Base-by-base conservation (phyloP, 2,113 vertebrate genomes). In the Larimichthys polyactis region DNA sequence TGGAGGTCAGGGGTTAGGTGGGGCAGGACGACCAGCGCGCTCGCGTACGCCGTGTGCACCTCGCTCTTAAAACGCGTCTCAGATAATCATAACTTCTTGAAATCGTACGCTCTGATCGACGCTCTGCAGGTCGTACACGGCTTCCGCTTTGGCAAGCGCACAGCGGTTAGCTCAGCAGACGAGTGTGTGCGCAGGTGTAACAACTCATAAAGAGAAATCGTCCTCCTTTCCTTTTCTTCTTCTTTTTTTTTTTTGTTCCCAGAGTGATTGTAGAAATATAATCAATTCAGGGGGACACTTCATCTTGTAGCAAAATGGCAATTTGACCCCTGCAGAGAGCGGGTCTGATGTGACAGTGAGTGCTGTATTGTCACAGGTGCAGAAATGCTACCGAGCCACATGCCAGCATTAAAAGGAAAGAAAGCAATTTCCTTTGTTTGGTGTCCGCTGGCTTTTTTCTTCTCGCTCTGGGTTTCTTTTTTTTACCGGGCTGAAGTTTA, bases 361-460 rank as follows among this genome's bases (percentile, higher is more conserved):
- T 22, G 82, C 79, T 55, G 87, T 40, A 71, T 80, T 91, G 92
- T 93, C 93, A 88, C 92, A 94, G 92, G 92, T 94, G 93, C 90
- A 90, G 76, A 89, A 70, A 90, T 81, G 81, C 87, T 78, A 17
- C 69, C 3, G 68, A 92, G 49, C 92, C 79, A 60, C 92, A 92
- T 71, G 91, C 80, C 88, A 49, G 83, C 90, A 91, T 93, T 92
- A 90, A 90, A 90, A 81, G 70, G 72, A 85, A 65, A 85, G 86
- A 92, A 93, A 93, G 90, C 92, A 91, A 94, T 94, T 92, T 93
- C 90, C 92, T 89, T 86, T 91, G 85, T 91, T 91, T 91, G 71
- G 81, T 27, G 85, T 88, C 74, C 85, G 52, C 82, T 65, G 16
- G 78, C 46, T 72, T 82, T 59, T 48, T 64, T 20, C 29, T 40